These are phyloP conservation scores for Neosilurus hyrtlii DNA, from an alignment of 2,797 vertebrate genomes.

Conservation along the genomic window DNA sequence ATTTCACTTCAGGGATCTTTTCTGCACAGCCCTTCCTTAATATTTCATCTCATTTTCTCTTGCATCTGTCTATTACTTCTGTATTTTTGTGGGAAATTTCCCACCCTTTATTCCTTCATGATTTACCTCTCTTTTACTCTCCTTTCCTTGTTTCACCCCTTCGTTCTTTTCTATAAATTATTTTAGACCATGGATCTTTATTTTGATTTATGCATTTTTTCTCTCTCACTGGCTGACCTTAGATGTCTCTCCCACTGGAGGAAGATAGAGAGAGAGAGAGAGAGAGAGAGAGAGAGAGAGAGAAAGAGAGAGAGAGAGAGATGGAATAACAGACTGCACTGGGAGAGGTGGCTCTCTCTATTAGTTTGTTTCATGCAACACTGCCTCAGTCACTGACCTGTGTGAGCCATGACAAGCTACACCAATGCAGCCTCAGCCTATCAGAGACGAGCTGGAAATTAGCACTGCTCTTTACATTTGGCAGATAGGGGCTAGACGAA, in stretches of 20 bases:
- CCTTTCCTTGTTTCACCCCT: background rate
- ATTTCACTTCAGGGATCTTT: background rate
- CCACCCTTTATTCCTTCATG: background rate
- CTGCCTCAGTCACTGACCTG: conserved; percentile 96
- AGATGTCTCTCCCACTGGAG: background rate
- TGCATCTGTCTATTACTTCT: background rate
- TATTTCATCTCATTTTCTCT: background rate
- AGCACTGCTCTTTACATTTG: conserved; percentile 88
- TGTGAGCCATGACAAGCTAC: conserved; percentile 81
- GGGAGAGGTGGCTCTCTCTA: conserved; percentile 98
- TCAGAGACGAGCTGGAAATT: conserved; percentile 92
- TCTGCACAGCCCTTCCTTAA: background rate
- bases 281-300: conserved; percentile 1
- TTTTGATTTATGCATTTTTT: background rate
- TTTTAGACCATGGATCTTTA: background rate
- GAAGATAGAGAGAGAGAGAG: background rate
- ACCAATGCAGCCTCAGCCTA: conserved; percentile 88
- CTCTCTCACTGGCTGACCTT: background rate
- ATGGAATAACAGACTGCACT: conserved; percentile 69
- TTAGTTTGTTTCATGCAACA: conserved; percentile 99
- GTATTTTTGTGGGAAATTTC: background rate
- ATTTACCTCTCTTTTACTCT: background rate
- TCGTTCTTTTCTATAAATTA: background rate
- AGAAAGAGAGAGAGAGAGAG: conserved; percentile 17
- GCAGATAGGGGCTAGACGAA: conserved; percentile 75